phyloP scores from a whole-genome alignment of 2,113 vertebrate genomes.

The Balaeniceps rex region DNA sequence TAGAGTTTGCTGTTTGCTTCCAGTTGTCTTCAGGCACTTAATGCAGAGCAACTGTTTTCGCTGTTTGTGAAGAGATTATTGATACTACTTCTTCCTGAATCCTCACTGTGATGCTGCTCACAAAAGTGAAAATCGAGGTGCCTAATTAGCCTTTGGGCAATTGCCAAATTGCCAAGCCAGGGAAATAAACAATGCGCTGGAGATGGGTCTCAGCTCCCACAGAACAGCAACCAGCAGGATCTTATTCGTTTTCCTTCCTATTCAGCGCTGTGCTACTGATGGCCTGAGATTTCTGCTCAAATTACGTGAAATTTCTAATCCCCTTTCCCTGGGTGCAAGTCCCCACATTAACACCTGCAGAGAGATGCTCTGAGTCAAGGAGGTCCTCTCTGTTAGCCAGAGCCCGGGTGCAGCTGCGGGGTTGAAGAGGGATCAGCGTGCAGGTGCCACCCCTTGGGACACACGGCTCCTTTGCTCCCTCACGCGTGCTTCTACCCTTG shows the following conservation, averaged over 20 bases:
- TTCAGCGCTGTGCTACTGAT: background rate
- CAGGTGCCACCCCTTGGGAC: background rate
- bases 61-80: slow-evolving; percentile 21
- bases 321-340: background rate
- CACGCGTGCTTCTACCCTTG: rapidly evolving
- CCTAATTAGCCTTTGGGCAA: slow-evolving; percentile 36
- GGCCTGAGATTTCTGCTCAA: background rate
- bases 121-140: slow-evolving; percentile 2
- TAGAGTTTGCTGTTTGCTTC: background rate
- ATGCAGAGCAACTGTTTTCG: background rate
- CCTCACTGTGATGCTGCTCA: background rate
- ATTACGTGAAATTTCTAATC: background rate
- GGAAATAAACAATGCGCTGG: background rate
- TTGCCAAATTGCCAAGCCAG: background rate
- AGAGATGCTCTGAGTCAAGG: background rate
- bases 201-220: background rate
- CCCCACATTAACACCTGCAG: background rate
- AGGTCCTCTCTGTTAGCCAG: background rate
- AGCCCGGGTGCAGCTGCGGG: rapidly evolving
- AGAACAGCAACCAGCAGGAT: background rate
- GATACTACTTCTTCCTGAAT: slow-evolving; percentile 4
- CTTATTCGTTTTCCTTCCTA: background rate
- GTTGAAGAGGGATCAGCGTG: rapidly evolving
- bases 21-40: slow-evolving; percentile 2
- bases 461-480: background rate